Conservation (phyloP, 2,888 invertebrate genomes). For the Caenorhabditis panamensis region DNA sequence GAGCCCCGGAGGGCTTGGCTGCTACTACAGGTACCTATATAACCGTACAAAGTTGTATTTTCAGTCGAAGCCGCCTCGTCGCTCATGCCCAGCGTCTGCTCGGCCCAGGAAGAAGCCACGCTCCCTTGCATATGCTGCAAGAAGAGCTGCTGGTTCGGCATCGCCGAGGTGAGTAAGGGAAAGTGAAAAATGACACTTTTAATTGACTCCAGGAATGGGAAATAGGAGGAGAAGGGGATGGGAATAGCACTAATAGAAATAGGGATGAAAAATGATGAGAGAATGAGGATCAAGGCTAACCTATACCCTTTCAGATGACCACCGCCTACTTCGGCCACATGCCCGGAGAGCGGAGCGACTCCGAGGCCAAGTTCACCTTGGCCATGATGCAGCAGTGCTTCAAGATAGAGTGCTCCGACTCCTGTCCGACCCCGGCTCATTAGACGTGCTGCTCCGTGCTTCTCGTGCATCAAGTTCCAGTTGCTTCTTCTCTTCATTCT, state of each 20-base stretch:
- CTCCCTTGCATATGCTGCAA: constrained; percentile 48
- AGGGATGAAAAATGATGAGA: background rate
- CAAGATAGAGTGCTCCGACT: constrained; percentile 30
- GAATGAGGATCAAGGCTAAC: background rate
- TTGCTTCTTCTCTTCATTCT: too few species aligned
- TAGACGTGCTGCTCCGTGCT: background rate
- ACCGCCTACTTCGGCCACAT: constrained; percentile 56
- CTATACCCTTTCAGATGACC: constrained; percentile 36
- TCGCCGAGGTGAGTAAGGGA: constrained; percentile 35
- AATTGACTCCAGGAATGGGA: constrained; percentile 7
- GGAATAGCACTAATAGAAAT: too few species aligned
- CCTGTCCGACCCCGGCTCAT: constrained; percentile 23
- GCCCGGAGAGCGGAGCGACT: constrained; percentile 39
- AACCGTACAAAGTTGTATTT: background rate
- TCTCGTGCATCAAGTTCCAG: too few species aligned
- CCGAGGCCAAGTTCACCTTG: constrained; percentile 46
- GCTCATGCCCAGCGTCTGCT: constrained; percentile 46
- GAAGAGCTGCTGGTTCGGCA: constrained; percentile 43
- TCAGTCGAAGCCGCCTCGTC: constrained; percentile 19
- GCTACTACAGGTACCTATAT: background rate
- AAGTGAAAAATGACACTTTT: constrained; percentile 1
- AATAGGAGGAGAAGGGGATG: constrained; percentile 10
- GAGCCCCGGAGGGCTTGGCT: constrained; percentile 1
- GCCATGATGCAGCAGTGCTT: constrained; percentile 50
- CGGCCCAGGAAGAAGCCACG: constrained; percentile 19